A percentile compares a stretch with the other conserved stretches of the same genome.
phyloP scores from a whole-genome alignment of 2,888 invertebrate genomes.

The Anorthoa munda region DNA sequence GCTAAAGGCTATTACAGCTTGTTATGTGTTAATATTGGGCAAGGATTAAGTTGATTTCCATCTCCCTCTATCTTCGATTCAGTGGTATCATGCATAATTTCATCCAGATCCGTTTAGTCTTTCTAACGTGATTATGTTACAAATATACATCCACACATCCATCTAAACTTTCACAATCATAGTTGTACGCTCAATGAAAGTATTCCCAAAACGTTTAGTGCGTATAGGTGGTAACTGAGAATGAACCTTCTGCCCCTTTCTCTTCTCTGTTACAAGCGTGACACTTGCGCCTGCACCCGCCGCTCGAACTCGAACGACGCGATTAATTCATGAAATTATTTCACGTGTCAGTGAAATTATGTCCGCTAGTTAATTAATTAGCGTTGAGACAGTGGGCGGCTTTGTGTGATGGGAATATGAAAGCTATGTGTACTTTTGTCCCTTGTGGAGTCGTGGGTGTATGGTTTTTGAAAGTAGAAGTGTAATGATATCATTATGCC shows the following conservation, averaged over 20 bases:
- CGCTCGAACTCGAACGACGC: conserved; percentile 32
- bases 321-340: conserved; percentile 64
- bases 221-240: neutral
- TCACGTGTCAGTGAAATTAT: conserved; percentile 58
- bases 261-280: conserved; percentile 45
- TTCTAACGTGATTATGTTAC: too few relatives aligned
- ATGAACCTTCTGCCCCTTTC: conserved; percentile 21
- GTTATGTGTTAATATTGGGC: too few relatives aligned
- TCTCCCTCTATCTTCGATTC: too few relatives aligned
- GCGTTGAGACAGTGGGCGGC: conserved; percentile 19
- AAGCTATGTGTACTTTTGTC: conserved; percentile 22
- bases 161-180: too few relatives aligned
- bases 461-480: conserved; percentile 8
- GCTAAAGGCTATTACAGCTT: too few relatives aligned
- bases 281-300: conserved; percentile 58
- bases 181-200: too few relatives aligned
- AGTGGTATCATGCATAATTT: too few relatives aligned
- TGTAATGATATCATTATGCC: neutral
- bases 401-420: conserved; percentile 45
- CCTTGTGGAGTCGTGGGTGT: neutral
- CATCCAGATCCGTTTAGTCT: too few relatives aligned
- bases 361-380: conserved; percentile 51
- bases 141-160: too few relatives aligned
- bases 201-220: too few relatives aligned
- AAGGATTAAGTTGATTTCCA: too few relatives aligned